phyloP scores from a whole-genome alignment of 2,797 vertebrate species.

The Sebastes variabilis region DNA sequence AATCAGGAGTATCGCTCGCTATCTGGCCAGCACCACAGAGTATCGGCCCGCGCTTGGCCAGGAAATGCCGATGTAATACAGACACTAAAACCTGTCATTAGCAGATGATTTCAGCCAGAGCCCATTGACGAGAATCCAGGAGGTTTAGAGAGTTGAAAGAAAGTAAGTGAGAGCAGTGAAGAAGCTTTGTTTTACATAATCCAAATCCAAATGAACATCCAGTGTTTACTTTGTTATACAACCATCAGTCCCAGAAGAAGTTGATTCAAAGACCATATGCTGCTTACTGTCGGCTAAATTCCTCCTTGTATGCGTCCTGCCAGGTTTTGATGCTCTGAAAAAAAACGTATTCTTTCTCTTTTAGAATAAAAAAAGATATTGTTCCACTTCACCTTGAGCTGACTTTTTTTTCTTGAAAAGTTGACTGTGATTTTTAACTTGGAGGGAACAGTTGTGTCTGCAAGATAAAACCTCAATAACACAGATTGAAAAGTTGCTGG shows the following conservation, averaged over 20 bases:
- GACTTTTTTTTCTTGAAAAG: not conserved
- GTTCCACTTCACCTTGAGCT: not conserved
- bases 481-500: slow-evolving; percentile 4
- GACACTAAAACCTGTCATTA: slow-evolving; percentile 29
- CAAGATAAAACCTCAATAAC: not conserved
- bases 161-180: slow-evolving; percentile 10
- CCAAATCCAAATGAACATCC: slow-evolving; percentile 21
- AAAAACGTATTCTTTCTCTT: not conserved
- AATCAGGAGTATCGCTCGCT: slow-evolving; percentile 20
- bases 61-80: slow-evolving; percentile 36
- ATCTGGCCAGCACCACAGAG: slow-evolving; percentile 15
- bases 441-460: not conserved
- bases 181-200: slow-evolving; percentile 15
- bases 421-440: slow-evolving; percentile 1
- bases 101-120: slow-evolving; percentile 34
- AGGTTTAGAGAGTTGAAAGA: not conserved
- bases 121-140: not conserved
- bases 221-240: slow-evolving; percentile 25
- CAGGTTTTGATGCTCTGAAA: not conserved
- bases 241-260: slow-evolving; percentile 9
- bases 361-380: not conserved
- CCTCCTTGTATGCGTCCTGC: not conserved
- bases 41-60: not conserved
- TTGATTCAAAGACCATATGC: slow-evolving; percentile 26
- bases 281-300: not conserved